Conservation (phyloP, 2,888 invertebrate genomes). For the Lithophane socia region DNA sequence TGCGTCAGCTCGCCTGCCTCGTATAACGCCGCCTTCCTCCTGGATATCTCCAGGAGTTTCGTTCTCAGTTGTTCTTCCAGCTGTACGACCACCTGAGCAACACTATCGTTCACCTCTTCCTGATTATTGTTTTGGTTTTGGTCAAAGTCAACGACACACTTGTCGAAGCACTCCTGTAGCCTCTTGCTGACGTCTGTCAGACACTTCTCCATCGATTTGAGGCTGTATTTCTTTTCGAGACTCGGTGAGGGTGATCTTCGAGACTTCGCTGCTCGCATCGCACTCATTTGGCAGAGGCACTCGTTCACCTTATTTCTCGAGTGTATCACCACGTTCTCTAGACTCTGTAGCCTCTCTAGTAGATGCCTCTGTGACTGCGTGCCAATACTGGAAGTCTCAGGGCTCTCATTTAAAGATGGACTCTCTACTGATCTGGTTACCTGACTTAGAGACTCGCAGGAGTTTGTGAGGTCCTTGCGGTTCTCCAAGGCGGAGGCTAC, state of each 20-base stretch:
- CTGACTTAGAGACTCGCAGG: constrained; percentile 90
- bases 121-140: constrained; percentile 63
- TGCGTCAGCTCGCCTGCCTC: constrained; percentile 93
- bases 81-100: constrained; percentile 91
- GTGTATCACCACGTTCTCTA: constrained; percentile 91
- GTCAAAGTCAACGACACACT: constrained; percentile 90
- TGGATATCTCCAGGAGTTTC: constrained; percentile 93
- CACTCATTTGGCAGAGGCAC: constrained; percentile 92
- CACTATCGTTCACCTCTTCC: constrained; percentile 86
- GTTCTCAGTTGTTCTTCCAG: constrained; percentile 92
- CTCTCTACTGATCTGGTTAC: constrained; percentile 83
- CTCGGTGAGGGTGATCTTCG: constrained; percentile 92
- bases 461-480: constrained; percentile 87
- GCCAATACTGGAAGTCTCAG: constrained; percentile 81
- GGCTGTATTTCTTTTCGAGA: constrained; percentile 92
- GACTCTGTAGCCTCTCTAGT: constrained; percentile 90
- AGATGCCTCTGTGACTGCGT: constrained; percentile 90
- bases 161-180: constrained; percentile 90
- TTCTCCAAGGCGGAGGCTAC: constrained; percentile 91
- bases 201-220: constrained; percentile 92
- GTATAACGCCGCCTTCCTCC: constrained; percentile 92
- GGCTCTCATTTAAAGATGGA: constrained; percentile 77
- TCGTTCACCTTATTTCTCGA: constrained; percentile 93
- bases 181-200: constrained; percentile 91
- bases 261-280: constrained; percentile 91